Base-by-base conservation (phyloP, 2,888 invertebrate species). In the Homarus gammarus region DNA sequence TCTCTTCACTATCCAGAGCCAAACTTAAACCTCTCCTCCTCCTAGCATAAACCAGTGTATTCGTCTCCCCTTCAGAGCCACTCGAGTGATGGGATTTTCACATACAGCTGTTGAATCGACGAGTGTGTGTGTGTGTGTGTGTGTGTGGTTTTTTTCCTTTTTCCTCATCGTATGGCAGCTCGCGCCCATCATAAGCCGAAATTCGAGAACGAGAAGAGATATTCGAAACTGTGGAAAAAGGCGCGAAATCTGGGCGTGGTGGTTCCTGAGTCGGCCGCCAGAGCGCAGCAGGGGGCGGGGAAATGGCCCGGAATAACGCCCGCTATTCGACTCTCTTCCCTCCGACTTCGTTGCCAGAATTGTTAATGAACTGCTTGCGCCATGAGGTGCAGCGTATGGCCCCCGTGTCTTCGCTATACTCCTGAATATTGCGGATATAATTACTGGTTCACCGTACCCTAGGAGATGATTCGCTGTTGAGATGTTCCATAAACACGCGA, bases 271-370 rank as follows among this genome's bases (percentile, higher is more conserved):
- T 83, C 88, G 88, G 83, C 88, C 88, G 82, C 88, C 88, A 88
- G 88, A 77, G 88, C 88, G 88, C 88, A 88, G 88, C 88, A 88
- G 87, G 88, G 83, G 88, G 88, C 61, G 73, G 88, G 88, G 64
- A 83, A 88, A 88, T 84, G 83, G 88, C 83, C 78, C 88, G 77
- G 88, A 83, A 88, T 84, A 84, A 88, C 83, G 77, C 83, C 88
- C 78, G 38, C 88, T 77, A 75, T 88, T 68, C 88, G 88, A 79
- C 83, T 77, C 83, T 72, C 78, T 77, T 83, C 77, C 82, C 83
- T 68, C 38, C 68, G 88, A 88, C 88, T 88, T 88, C 88, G 88
- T 88, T 88, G 83, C 75, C 77, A 77, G 88, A 88, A 88, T 88
- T 83, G 83, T 83, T 88, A 88, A 88, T 88, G 88, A 83, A 70